phyloP scores from a whole-genome alignment of 2,888 invertebrate species.

The Drosophila affinis region DNA sequence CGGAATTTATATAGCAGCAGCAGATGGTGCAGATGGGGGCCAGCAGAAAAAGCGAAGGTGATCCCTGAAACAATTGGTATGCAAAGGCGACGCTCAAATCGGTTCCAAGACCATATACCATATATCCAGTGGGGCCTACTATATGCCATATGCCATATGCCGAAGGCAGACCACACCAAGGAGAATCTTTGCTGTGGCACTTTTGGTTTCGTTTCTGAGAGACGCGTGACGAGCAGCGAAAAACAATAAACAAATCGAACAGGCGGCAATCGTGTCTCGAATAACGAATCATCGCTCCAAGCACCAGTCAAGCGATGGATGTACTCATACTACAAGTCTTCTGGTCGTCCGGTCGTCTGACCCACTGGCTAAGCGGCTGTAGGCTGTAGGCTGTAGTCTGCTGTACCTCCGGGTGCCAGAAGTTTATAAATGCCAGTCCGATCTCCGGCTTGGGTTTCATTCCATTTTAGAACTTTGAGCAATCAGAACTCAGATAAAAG shows the following conservation, averaged over 20 bases:
- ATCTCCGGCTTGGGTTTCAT: slow-evolving; percentile 46
- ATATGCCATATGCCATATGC: slow-evolving; percentile 10
- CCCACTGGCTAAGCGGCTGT: slow-evolving; percentile 27
- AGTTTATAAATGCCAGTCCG: slow-evolving; percentile 67
- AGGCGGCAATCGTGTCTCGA: slow-evolving; percentile 33
- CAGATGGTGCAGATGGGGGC: slow-evolving; percentile 20
- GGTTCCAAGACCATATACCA: slow-evolving; percentile 38
- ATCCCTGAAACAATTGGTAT: slow-evolving; percentile 20
- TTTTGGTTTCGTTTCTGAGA: slow-evolving; percentile 69
- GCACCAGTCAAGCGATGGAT: neutral
- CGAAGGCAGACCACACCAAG: slow-evolving; percentile 65
- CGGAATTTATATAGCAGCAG: slow-evolving; percentile 69
- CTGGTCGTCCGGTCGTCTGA: slow-evolving; percentile 15
- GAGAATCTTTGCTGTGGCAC: slow-evolving; percentile 70
- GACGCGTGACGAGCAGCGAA: slow-evolving; percentile 68
- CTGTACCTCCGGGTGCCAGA: slow-evolving; percentile 26
- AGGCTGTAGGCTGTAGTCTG: neutral
- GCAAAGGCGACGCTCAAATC: slow-evolving; percentile 30
- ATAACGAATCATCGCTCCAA: slow-evolving; percentile 28
- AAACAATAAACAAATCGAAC: slow-evolving; percentile 49
- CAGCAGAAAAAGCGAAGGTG: slow-evolving; percentile 44
- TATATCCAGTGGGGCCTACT: neutral
- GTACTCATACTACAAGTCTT: slow-evolving; percentile 11
- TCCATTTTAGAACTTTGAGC: slow-evolving; percentile 61
- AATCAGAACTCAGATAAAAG: slow-evolving; percentile 49